Percentiles rank a stretch among this genome's conserved stretches.
Evolutionary conservation across 2,888 invertebrate species (phyloP).

Genomic region (Omphaloscelis lunosa): DNA sequence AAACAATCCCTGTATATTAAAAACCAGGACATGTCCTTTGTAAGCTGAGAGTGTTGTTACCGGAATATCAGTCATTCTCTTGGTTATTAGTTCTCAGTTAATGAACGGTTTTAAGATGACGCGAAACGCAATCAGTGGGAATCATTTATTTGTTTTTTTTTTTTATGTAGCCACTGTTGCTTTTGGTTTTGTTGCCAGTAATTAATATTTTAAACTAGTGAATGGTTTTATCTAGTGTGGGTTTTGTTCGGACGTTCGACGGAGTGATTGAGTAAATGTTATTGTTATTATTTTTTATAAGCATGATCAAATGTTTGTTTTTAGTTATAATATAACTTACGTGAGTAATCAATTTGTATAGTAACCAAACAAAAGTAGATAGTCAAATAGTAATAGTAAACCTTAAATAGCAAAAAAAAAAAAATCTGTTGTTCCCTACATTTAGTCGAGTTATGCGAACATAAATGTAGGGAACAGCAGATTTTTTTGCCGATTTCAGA

Average conservation of each 20-base stretch:
- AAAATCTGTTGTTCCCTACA: no score
- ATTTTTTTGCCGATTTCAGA: no score
- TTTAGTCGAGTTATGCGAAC: no score
- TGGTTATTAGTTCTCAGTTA: conserved; percentile 70
- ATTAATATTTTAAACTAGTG: conserved; percentile 35
- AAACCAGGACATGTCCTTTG: conserved; percentile 31
- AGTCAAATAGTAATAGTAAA: no score
- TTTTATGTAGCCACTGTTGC: conserved; percentile 26
- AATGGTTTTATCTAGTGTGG: conserved; percentile 10
- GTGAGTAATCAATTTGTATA: no score
- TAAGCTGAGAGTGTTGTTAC: conserved; percentile 29
- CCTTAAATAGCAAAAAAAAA: no score
- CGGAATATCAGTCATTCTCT: conserved; percentile 66
- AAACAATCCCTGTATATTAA: conserved; percentile 16
- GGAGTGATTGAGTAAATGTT: background rate
- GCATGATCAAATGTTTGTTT: background rate
- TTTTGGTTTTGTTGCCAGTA: conserved; percentile 35
- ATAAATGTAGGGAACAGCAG: no score
- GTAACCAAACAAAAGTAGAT: no score
- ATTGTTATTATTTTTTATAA: background rate
- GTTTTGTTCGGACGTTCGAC: background rate
- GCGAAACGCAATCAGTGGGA: conserved; percentile 54
- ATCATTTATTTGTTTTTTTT: conserved; percentile 48
- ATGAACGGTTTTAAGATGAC: conserved; percentile 68
- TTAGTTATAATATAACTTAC: no score